phyloP scores from a whole-genome alignment of 2,888 invertebrate genomes.

The Andrena marginata region DNA sequence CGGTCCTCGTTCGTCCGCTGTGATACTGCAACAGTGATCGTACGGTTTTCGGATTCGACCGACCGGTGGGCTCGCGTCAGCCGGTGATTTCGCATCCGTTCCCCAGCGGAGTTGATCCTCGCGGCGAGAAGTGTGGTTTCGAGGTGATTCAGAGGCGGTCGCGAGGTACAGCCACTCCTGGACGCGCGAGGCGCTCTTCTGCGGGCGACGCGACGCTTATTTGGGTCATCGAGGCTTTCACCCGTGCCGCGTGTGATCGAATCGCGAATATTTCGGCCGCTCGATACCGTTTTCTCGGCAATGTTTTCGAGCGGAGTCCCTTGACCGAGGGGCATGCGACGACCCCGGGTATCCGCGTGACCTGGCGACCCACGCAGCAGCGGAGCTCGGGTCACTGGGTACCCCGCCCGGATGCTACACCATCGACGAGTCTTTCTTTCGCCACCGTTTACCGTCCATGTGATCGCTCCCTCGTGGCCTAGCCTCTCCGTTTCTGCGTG shows the following conservation, averaged over 20 bases:
- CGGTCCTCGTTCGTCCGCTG: not conserved
- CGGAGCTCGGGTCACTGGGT: conserved; percentile 74
- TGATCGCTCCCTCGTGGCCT: too few species aligned
- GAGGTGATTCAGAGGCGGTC: not conserved
- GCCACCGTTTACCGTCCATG: not conserved
- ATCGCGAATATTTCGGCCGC: conserved; percentile 28
- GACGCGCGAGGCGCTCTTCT: conserved; percentile 8
- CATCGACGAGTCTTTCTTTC: conserved; percentile 25
- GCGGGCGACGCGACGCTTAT: conserved; percentile 26
- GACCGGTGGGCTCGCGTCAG: not conserved
- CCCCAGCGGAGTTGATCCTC: not conserved
- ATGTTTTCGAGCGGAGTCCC: conserved; percentile 57
- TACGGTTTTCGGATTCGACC: not conserved
- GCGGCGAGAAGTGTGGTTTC: not conserved
- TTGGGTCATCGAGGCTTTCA: conserved; percentile 56
- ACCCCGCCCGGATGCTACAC: conserved; percentile 66
- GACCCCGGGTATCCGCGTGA: conserved; percentile 79
- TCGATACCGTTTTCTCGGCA: conserved; percentile 36
- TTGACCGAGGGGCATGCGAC: conserved; percentile 76
- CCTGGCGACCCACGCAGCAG: conserved; percentile 75
- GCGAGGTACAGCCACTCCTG: conserved; percentile 5
- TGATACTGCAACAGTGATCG: too few species aligned
- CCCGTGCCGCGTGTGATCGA: conserved; percentile 12
- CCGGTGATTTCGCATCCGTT: too few species aligned
- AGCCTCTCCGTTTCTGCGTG: not conserved